phyloP scores from a whole-genome alignment of 1,140 invertebrate genomes.

The Grapholita molesta region DNA sequence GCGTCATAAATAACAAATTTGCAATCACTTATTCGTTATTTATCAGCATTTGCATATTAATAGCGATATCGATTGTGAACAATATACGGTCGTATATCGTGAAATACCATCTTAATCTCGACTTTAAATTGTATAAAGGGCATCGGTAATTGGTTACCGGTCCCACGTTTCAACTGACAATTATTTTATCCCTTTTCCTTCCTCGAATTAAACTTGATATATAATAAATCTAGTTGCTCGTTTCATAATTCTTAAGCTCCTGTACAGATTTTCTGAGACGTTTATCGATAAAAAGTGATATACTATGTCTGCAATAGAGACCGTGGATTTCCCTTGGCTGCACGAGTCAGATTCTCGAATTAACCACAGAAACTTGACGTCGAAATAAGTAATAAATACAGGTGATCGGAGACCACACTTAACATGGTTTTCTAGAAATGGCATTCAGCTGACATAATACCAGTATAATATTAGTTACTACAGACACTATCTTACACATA shows the following conservation, averaged over 20 bases:
- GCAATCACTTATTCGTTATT: constrained; percentile 5
- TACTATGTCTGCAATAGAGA: neutral
- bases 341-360: neutral
- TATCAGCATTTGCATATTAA: constrained; percentile 14
- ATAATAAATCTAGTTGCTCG: neutral
- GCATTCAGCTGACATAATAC: too few species aligned
- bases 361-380: neutral
- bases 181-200: constrained; percentile 1
- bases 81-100: neutral
- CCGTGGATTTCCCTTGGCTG: neutral
- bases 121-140: constrained; percentile 5
- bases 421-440: too few species aligned
- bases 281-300: neutral
- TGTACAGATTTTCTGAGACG: neutral
- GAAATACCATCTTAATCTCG: constrained; percentile 16
- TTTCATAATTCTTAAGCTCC: neutral
- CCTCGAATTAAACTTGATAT: neutral
- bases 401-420: neutral
- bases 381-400: neutral
- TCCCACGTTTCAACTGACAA: constrained; percentile 1
- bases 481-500: neutral
- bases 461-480: neutral
- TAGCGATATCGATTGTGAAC: neutral
- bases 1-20: constrained; percentile 12
- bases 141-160: neutral